Percentiles rank a stretch among this genome's conserved stretches.
phyloP scores from a whole-genome alignment of 2,888 invertebrate genomes.

The Chloroclysta siterata region DNA sequence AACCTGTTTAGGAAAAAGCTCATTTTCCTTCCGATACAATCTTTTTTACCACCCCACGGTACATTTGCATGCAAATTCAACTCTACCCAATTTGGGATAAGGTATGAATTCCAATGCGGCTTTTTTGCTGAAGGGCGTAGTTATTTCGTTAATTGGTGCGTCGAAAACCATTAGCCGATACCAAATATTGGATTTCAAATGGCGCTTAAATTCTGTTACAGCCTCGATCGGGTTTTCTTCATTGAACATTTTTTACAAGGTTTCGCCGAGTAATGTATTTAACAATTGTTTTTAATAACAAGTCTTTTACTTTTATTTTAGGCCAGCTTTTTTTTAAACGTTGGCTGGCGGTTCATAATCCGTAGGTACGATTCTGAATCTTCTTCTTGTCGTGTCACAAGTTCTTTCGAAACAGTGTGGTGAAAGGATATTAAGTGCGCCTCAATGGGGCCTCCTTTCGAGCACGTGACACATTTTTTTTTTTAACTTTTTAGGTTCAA shows the following conservation, averaged over 20 bases:
- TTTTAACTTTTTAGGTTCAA: too few species aligned
- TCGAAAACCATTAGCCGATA: conserved; percentile 41
- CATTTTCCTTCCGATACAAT: conserved; percentile 47
- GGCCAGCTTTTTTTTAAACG: too few species aligned
- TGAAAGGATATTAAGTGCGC: too few species aligned
- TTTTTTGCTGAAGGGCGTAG: conserved; percentile 28
- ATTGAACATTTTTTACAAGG: neutral
- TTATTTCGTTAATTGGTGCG: conserved; percentile 50
- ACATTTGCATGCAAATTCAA: conserved; percentile 44
- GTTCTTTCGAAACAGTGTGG: too few species aligned
- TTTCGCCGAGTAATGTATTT: neutral
- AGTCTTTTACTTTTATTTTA: neutral
- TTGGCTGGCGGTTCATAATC: too few species aligned
- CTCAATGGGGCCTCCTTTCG: too few species aligned
- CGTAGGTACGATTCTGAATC: too few species aligned
- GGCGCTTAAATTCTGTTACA: conserved; percentile 8
- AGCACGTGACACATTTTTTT: too few species aligned
- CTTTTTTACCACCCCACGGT: conserved; percentile 41
- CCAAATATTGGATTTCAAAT: conserved; percentile 27
- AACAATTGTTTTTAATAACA: neutral
- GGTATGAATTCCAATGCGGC: conserved; percentile 38
- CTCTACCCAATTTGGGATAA: conserved; percentile 40
- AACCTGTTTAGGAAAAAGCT: conserved; percentile 45
- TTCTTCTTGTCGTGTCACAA: too few species aligned
- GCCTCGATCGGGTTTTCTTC: neutral